Base-by-base conservation (phyloP, 1,140 invertebrate species). In the Papilio machaon region DNA sequence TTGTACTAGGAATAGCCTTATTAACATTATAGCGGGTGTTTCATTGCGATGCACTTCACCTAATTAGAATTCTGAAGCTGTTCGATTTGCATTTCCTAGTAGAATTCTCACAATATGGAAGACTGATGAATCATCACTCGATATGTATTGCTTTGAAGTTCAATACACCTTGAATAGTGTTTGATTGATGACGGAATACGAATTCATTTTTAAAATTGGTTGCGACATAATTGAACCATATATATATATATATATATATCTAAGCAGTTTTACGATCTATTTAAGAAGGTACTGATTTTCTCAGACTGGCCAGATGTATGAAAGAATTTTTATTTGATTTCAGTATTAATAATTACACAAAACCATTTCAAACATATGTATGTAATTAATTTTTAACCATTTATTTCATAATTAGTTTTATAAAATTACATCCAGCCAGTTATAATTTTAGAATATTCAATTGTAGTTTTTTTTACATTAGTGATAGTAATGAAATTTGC, bases 401-500 rank as follows among this genome's bases (percentile, higher is more conserved):
- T 30, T 3, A 52, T 52, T 52, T 52, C 49, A 15, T 43, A 30
- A 30, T 30, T 30, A 30, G 23, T 30, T 30, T 30, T 70, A 35
- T 38, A 70, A 70, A 4, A 70, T 70, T 70, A 38, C 64, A 70
- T 38, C 64, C 64, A 30, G 64, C 64, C 64, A 70, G 30, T 70
- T 70, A 35, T 70, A 35, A 70, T 70, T 70, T 38, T 17, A 15
- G 11, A 70, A 64, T 64, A 64, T 70, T 70, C 13, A 38, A 38
- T 38, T 70, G 17, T 35, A 70, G 10, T 38, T 11, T 35, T 23
- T 30, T 64, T 64, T 64, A 70, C 13, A 70, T 70, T 70, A 70
- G 64, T 35, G 30, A 70, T 70, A 35, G 64, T 70, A 70, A 70
- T 70, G 35, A 70, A 70, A 70, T 70, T 70, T 35, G 64, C 64